Percentiles rank a stretch among this genome's conserved stretches.
These are phyloP conservation scores for Philypnodon macrostomus DNA, from an alignment of 2,797 vertebrate species.

Conservation along the genomic window DNA sequence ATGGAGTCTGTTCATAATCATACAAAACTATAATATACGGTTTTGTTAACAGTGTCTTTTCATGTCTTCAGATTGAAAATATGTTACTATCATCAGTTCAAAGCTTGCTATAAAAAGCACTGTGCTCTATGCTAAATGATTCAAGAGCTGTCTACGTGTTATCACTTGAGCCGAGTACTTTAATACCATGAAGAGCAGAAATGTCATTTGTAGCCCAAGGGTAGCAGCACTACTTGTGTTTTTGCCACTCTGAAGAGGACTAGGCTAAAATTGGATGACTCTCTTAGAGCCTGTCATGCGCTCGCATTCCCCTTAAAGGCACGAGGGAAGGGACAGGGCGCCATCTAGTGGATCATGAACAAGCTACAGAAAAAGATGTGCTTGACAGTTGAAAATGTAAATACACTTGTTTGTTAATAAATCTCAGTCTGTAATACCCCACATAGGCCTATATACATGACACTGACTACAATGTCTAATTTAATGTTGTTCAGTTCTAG, in stretches of 20 bases:
- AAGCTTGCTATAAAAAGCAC: not conserved
- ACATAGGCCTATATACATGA: no score
- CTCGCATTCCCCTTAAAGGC: not conserved
- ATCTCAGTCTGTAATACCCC: no score
- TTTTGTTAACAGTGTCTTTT: not conserved
- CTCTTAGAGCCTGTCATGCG: constrained; percentile 54
- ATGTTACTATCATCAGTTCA: constrained; percentile 2
- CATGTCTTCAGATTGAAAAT: no score
- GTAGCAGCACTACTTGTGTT: constrained; percentile 39
- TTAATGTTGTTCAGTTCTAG: no score
- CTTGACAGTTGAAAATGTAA: no score
- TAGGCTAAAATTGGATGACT: constrained; percentile 58
- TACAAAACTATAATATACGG: no score
- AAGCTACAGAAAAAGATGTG: no score
- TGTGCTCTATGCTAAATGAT: constrained; percentile 35
- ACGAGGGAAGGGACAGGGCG: constrained; percentile 36
- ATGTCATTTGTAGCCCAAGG: constrained; percentile 55
- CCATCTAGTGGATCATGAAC: constrained; percentile 62
- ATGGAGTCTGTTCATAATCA: no score
- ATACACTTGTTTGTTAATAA: no score
- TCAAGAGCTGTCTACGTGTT: constrained; percentile 43
- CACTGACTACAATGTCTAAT: no score
- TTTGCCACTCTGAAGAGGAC: constrained; percentile 37
- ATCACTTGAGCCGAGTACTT: constrained; percentile 43
- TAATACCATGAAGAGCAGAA: constrained; percentile 48